Evolutionary conservation across 2,888 invertebrate species (phyloP), one percentile per base, ranked within the genome.

Genomic region (Saturnia pavonia): DNA sequence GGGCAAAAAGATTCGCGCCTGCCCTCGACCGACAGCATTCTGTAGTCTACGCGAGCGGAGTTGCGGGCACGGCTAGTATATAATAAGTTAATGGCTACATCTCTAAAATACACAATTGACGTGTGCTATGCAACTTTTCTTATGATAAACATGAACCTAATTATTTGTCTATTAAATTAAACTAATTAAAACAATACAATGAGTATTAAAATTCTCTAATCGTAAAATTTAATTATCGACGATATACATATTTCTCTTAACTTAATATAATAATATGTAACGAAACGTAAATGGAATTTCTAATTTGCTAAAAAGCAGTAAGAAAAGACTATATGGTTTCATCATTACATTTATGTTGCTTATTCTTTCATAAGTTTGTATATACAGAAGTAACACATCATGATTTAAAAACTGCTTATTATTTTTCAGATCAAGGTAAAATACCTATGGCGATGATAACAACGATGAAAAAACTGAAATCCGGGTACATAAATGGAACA

Each of bases 401-500:
- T 57, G 25, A 12, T 25, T 57, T 12, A 27, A 27, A 25, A 60
- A 27, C 16, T 60, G 25, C 22, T 12, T 60, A 9, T 43, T 43
- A 54, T 69, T 72, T 94, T 94, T 78, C 88, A 98, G 98, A 98
- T 94, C 96, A 98, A 90, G 98, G 97, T 72, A 97, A 96, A 91
- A 97, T 98, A 74, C 99, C 99, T 0, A 94, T 98, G 86, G 98
- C 99, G 0, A 98, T 99, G 96, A 97, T 99, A 79, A 98, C 99
- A 2, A 99, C 99, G 1, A 98, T 99, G 96, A 98, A 99, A 86
- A 99, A 99, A 91, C 94, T 99, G 6, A 99, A 99, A 89, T 99
- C 99, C 73, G 99, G 99, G 14, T 99, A 99, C 86, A 98, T 99
- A 70, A 99, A 99, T 85, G 99, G 99, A n/a, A 99, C 99, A 0